Percentiles rank a stretch among this genome's conserved stretches.
phyloP scores from a whole-genome alignment of 1,140 invertebrate genomes.

The Drosophila chauvacae region DNA sequence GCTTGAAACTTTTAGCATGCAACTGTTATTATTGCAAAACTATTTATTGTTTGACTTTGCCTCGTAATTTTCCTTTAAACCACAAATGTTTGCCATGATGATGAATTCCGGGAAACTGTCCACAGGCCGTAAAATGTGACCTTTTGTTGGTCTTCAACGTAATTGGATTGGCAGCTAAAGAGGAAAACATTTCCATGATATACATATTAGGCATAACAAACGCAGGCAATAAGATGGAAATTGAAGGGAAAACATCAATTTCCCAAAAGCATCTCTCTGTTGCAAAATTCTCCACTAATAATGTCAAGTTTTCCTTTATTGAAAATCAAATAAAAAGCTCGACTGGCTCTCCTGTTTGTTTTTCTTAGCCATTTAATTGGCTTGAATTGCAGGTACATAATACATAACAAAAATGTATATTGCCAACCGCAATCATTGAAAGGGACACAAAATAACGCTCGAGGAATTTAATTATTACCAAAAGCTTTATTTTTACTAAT shows the following conservation, averaged over 20 bases:
- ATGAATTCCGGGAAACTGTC: slow-evolving; percentile 2
- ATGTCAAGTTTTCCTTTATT: neutral
- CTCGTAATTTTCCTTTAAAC: neutral
- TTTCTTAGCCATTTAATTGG: neutral
- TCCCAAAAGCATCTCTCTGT: neutral
- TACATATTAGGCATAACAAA: neutral
- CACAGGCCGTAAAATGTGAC: neutral
- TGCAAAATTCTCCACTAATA: neutral
- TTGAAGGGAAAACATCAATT: neutral
- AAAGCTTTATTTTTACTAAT: no score
- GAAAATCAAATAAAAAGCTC: neutral
- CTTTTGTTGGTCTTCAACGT: neutral
- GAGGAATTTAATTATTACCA: no score
- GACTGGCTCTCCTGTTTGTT: neutral
- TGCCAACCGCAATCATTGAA: no score
- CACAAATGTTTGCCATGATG: neutral
- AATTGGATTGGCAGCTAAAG: neutral
- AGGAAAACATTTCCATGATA: neutral
- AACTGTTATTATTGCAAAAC: neutral
- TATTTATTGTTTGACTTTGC: neutral
- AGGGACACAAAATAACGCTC: no score
- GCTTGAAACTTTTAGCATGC: neutral
- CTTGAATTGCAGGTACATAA: no score
- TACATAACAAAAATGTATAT: no score
- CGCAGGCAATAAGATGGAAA: neutral